A percentile compares a stretch with the other conserved stretches of the same genome.
phyloP scores from a whole-genome alignment of 1,140 invertebrate genomes.

The Diuraphis noxia region DNA sequence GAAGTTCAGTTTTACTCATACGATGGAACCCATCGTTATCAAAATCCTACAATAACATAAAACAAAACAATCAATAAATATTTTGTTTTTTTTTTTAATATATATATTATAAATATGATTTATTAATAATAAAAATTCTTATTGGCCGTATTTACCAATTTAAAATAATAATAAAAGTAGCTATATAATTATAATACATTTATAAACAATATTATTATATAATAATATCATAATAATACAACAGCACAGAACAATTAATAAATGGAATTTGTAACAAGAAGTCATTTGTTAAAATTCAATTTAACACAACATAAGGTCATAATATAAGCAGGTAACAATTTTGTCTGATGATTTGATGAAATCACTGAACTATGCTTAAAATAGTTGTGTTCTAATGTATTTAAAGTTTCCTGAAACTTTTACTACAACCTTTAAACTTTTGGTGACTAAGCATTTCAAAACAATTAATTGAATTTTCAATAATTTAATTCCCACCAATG shows the following conservation, averaged over 20 bases:
- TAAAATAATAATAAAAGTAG: background rate
- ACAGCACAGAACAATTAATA: background rate
- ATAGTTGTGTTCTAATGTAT: background rate
- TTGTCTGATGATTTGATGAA: background rate
- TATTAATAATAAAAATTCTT: background rate
- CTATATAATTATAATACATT: background rate
- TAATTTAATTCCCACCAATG: background rate
- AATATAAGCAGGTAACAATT: background rate
- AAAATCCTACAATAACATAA: background rate
- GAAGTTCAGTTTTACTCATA: background rate
- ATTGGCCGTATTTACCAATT: background rate
- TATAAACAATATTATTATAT: background rate
- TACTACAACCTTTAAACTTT: background rate
- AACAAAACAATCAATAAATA: background rate
- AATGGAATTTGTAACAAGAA: too few relatives aligned
- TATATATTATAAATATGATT: background rate
- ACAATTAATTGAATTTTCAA: slow-evolving; percentile 2
- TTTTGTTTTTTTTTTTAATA: background rate
- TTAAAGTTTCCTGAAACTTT: slow-evolving; percentile 20
- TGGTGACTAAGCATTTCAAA: background rate
- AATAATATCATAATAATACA: background rate
- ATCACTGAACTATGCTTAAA: background rate
- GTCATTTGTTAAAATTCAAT: background rate
- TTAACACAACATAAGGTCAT: background rate
- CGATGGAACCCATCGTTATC: background rate